Evolutionary conservation across 2,113 vertebrate species (phyloP).

Genomic region (Cavia porcellus): DNA sequence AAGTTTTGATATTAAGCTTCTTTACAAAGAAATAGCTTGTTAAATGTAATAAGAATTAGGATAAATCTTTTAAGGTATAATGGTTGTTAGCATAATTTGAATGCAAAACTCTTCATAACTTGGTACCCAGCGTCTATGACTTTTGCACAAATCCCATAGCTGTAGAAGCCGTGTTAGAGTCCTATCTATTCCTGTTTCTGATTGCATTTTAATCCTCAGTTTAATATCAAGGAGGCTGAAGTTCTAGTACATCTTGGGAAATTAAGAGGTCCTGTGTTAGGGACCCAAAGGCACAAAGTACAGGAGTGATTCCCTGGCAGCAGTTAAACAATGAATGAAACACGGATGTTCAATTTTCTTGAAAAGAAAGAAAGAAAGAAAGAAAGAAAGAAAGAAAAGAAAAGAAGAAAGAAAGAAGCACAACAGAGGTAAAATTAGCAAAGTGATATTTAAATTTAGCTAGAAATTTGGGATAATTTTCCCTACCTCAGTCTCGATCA

Average conservation of each 20-base stretch:
- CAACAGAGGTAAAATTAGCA: neutral
- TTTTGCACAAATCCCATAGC: neutral
- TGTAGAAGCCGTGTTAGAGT: neutral
- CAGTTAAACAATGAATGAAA: neutral
- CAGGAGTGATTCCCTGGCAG: neutral
- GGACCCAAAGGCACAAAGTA: neutral
- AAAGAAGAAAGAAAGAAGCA: neutral
- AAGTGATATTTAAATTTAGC: neutral
- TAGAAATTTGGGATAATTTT: neutral
- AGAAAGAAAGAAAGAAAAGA: neutral
- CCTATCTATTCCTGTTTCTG: neutral
- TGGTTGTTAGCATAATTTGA: neutral
- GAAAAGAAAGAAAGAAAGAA: neutral
- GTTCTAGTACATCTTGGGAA: neutral
- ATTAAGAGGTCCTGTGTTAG: neutral
- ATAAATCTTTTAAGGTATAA: neutral
- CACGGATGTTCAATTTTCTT: neutral
- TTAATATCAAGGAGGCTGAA: neutral
- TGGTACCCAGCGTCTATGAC: neutral
- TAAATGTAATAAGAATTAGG: neutral
- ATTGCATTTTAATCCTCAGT: neutral
- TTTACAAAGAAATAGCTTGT: neutral
- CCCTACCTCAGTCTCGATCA: neutral
- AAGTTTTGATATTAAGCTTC: conserved; percentile 52
- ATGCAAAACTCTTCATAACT: neutral